Base-by-base conservation (phyloP, 2,888 invertebrate genomes). In the Pterobdella sp. region DNA sequence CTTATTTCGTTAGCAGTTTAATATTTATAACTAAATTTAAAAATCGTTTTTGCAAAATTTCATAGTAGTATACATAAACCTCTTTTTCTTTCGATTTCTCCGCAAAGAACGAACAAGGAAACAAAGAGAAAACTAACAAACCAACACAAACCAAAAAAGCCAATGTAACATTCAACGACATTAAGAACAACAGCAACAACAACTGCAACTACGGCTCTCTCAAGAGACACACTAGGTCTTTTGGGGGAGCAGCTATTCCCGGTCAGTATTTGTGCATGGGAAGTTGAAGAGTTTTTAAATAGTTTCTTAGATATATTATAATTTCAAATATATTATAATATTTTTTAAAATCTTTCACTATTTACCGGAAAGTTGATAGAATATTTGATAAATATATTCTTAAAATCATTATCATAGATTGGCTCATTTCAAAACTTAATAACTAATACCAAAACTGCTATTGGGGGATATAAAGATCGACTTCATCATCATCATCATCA, bases 401-500 rank as follows among this genome's bases (percentile, higher is more conserved):
- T n/a, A n/a, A n/a, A n/a, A n/a, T n/a, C n/a, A n/a, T n/a, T n/a
- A n/a, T n/a, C n/a, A n/a, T n/a, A n/a, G n/a, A n/a, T n/a, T n/a
- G n/a, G n/a, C n/a, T n/a, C n/a, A n/a, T n/a, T n/a, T n/a, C n/a
- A n/a, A n/a, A n/a, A n/a, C n/a, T n/a, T n/a, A n/a, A n/a, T n/a
- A n/a, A n/a, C n/a, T n/a, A n/a, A n/a, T n/a, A n/a, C n/a, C n/a
- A n/a, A n/a, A n/a, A n/a, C n/a, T n/a, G n/a, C n/a, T n/a, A n/a
- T n/a, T n/a, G n/a, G n/a, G n/a, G n/a, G n/a, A n/a, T n/a, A n/a
- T n/a, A n/a, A n/a, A n/a, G n/a, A n/a, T n/a, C n/a, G n/a, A n/a
- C n/a, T n/a, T n/a, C n/a, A n/a, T n/a, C 60, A 56, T 4, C 60
- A 56, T 26, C 60, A 56, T 26, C 60, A 56, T 56, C 60, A 56